Percentiles rank a stretch among this genome's conserved stretches.
These are phyloP conservation scores for Liasis olivaceus DNA, from an alignment of 2,797 vertebrate genomes.

Conservation along the genomic window DNA sequence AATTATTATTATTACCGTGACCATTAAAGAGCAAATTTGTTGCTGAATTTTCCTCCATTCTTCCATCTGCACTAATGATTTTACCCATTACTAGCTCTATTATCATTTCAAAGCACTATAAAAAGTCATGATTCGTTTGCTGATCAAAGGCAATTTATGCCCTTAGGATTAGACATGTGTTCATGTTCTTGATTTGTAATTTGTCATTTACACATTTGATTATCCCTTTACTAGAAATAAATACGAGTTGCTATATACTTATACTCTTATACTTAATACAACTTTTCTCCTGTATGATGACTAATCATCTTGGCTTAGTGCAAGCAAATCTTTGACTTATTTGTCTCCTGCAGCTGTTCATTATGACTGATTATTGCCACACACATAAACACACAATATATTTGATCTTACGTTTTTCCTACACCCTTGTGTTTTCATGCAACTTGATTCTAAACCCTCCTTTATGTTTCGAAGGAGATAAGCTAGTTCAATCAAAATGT, in stretches of 20 bases:
- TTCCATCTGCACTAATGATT: conserved; percentile 40
- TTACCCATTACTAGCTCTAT: conserved; percentile 24
- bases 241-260: conserved; percentile 5
- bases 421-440: conserved; percentile 22
- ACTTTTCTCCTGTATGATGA: conserved; percentile 3
- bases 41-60: conserved; percentile 32
- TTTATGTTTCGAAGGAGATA: conserved; percentile 33
- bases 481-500: conserved; percentile 32
- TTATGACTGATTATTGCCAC: conserved; percentile 20
- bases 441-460: background rate
- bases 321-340: conserved; percentile 28
- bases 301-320: conserved; percentile 26
- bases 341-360: conserved; percentile 16
- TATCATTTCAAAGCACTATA: conserved; percentile 35
- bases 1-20: conserved; percentile 9
- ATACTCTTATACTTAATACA: conserved; percentile 35
- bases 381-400: background rate
- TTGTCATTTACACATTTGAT: conserved; percentile 47
- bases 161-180: conserved; percentile 38
- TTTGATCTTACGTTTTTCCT: conserved; percentile 22
- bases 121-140: conserved; percentile 32
- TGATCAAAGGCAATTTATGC: conserved; percentile 38
- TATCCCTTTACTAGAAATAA: conserved; percentile 11
- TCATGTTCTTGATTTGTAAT: conserved; percentile 44
- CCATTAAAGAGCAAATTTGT: conserved; percentile 4